Evolutionary conservation across 2,888 invertebrate genomes (phyloP).

Genomic region (Macrophya alboannulata): DNA sequence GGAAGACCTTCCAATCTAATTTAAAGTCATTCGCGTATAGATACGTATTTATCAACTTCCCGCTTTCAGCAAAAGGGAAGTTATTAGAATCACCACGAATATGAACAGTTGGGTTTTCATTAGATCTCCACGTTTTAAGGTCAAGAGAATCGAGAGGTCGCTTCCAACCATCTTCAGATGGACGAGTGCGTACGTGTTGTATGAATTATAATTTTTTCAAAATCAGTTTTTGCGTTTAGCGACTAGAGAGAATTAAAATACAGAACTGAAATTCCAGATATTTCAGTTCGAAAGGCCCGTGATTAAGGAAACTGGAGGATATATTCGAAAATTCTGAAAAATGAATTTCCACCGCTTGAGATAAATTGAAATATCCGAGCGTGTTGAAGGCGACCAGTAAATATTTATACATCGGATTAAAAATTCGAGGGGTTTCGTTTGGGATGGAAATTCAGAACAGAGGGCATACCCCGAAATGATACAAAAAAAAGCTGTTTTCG

Average conservation of each 20-base stretch:
- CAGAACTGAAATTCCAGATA: too few species aligned
- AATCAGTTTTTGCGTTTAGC: not conserved
- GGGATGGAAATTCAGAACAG: not conserved
- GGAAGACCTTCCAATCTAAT: not conserved
- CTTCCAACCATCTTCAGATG: too few species aligned
- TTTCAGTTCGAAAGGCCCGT: not conserved
- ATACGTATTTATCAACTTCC: too few species aligned
- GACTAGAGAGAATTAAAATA: too few species aligned
- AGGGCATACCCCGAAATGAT: not conserved
- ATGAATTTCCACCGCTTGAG: not conserved
- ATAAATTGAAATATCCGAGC: not conserved
- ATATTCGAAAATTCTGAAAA: not conserved
- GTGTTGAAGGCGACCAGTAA: not conserved
- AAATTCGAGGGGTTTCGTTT: not conserved
- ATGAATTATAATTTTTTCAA: not conserved
- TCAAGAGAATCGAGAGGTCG: too few species aligned
- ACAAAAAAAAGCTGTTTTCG: not conserved
- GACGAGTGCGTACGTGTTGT: too few species aligned
- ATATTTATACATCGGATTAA: not conserved
- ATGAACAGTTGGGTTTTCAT: too few species aligned
- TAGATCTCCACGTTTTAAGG: too few species aligned
- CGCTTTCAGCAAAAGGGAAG: too few species aligned
- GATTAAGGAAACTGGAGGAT: not conserved
- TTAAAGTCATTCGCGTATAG: not conserved
- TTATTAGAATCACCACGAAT: too few species aligned